These are phyloP conservation scores for Leontopithecus rosalia DNA, from an alignment of 2,797 vertebrate genomes.

Conservation along the genomic window DNA sequence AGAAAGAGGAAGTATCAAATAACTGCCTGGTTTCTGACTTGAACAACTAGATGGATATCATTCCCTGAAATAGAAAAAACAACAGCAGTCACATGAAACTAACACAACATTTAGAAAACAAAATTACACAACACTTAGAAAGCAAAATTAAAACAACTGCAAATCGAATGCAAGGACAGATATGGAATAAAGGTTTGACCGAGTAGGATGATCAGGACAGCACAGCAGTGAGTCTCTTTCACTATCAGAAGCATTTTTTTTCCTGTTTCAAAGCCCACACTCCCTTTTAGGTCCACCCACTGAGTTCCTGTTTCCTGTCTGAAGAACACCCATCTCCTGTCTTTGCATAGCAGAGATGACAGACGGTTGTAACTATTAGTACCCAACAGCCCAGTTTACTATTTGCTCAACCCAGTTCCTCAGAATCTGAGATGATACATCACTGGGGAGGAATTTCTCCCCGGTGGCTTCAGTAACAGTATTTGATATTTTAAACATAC, in stretches of 20 bases:
- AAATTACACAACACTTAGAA: background rate
- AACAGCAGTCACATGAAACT: background rate
- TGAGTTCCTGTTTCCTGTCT: constrained; percentile 73
- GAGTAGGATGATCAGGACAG: background rate
- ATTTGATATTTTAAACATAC: constrained; percentile 17
- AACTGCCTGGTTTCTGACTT: background rate
- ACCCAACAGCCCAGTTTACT: background rate
- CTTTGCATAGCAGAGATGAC: constrained; percentile 44
- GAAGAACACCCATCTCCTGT: constrained; percentile 46
- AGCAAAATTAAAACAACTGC: constrained; percentile 7
- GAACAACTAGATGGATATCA: background rate
- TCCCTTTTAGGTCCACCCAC: constrained; percentile 60
- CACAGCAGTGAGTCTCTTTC: background rate
- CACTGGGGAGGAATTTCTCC: constrained; percentile 1
- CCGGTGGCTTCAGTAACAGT: background rate
- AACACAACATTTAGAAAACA: background rate
- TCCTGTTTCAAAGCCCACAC: constrained; percentile 73
- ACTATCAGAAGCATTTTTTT: constrained; percentile 63
- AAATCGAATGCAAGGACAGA: background rate
- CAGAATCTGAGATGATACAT: background rate
- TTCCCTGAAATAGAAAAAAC: constrained; percentile 47
- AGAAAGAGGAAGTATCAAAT: constrained; percentile 2
- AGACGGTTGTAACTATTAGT: constrained; percentile 5
- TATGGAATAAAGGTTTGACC: background rate
- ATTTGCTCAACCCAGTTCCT: constrained; percentile 36